These are phyloP conservation scores for Mesembrinibis cayennensis DNA, from an alignment of 2,113 vertebrate genomes.

Conservation along the genomic window DNA sequence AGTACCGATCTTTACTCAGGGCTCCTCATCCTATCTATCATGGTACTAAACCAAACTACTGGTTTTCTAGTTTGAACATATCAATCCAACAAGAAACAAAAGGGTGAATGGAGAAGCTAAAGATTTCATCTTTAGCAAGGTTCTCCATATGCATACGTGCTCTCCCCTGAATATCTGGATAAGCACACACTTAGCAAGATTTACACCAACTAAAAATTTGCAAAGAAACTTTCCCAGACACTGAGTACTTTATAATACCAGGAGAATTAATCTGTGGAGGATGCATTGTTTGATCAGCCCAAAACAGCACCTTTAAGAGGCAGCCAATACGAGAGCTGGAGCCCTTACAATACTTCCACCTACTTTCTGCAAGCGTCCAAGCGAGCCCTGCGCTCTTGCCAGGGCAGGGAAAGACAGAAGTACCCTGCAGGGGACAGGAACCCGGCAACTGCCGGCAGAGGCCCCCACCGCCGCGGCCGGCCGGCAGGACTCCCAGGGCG, in stretches of 20 bases:
- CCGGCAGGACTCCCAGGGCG: no score
- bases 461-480: background rate
- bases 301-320: accelerated
- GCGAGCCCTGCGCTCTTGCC: background rate
- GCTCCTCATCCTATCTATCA: background rate
- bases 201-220: no score
- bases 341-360: accelerated
- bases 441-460: accelerated
- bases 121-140: background rate
- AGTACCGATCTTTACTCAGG: background rate
- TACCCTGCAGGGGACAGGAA: accelerated
- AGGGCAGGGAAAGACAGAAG: background rate
- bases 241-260: accelerated
- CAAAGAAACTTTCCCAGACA: background rate
- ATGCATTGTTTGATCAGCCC: accelerated
- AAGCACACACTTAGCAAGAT: background rate
- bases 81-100: background rate
- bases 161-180: accelerated
- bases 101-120: background rate
- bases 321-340: accelerated
- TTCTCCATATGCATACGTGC: accelerated
- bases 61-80: background rate
- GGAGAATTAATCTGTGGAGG: accelerated
- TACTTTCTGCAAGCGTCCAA: accelerated
- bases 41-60: accelerated